phyloP scores from a whole-genome alignment of 2,888 invertebrate species.

The Dryomyza anilis region DNA sequence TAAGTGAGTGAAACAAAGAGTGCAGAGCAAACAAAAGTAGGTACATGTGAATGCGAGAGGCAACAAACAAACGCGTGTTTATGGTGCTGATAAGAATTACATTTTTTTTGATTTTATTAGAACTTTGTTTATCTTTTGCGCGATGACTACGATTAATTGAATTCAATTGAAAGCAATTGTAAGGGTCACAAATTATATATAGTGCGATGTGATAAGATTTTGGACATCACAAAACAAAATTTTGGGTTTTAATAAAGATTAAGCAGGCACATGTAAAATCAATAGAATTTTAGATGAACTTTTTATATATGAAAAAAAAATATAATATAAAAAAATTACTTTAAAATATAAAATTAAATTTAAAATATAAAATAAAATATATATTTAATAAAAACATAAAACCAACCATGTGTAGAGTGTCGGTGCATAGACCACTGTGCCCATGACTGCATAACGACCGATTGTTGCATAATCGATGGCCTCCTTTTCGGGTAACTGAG shows the following conservation, averaged over 20 bases:
- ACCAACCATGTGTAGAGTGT: constrained; percentile 68
- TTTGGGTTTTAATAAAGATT: no score
- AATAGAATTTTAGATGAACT: background rate
- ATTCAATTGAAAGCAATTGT: constrained; percentile 4
- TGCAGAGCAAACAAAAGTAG: background rate
- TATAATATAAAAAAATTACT: background rate
- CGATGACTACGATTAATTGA: background rate
- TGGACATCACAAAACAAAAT: no score
- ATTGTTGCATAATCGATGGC: constrained; percentile 64
- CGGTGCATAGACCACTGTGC: constrained; percentile 67
- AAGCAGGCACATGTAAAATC: no score
- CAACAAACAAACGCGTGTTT: background rate
- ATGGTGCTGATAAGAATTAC: background rate
- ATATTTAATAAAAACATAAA: constrained; percentile 31
- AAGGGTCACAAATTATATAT: background rate
- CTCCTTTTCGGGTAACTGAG: constrained; percentile 43
- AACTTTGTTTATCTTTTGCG: background rate
- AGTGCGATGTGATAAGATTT: no score
- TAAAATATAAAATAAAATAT: constrained; percentile 23
- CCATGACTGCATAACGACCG: constrained; percentile 67
- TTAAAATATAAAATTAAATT: constrained; percentile 2
- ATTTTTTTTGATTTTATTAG: no score
- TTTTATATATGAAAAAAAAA: background rate
- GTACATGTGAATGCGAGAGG: background rate
- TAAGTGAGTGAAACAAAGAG: background rate